These are phyloP conservation scores for Euglossa dilemma DNA, from an alignment of 1,140 invertebrate species.

Conservation along the genomic window DNA sequence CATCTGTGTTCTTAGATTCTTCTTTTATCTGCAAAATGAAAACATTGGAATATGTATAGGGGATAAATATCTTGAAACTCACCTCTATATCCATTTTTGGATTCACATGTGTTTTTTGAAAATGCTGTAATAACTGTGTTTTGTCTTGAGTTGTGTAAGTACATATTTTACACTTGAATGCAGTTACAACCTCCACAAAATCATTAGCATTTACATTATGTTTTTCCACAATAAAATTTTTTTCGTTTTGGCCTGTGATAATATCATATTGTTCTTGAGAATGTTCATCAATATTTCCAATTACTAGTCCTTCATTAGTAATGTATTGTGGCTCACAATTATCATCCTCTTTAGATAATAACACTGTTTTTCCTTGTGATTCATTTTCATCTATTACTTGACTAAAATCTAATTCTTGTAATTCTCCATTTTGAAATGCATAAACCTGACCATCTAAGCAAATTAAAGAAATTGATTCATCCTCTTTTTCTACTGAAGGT, in stretches of 20 bases:
- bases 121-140: slow-evolving; percentile 71
- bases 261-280: slow-evolving; percentile 56
- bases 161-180: slow-evolving; percentile 79
- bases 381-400: slow-evolving; percentile 59
- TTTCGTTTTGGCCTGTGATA: slow-evolving; percentile 40
- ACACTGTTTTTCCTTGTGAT: slow-evolving; percentile 56
- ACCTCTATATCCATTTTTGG: slow-evolving; percentile 57
- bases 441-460: slow-evolving; percentile 72
- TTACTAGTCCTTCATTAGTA: slow-evolving; percentile 47
- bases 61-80: slow-evolving; percentile 11
- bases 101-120: slow-evolving; percentile 75
- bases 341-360: slow-evolving; percentile 56
- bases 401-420: slow-evolving; percentile 71
- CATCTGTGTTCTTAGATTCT: slow-evolving; percentile 63
- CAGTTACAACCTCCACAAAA: slow-evolving; percentile 77
- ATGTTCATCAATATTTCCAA: slow-evolving; percentile 46
- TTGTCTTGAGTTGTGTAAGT: slow-evolving; percentile 76
- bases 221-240: slow-evolving; percentile 61
- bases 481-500: slow-evolving; percentile 53
- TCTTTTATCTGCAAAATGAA: slow-evolving; percentile 59
- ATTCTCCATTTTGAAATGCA: slow-evolving; percentile 69
- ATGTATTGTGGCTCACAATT: slow-evolving; percentile 52
- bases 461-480: slow-evolving; percentile 70
- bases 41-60: slow-evolving; percentile 1
- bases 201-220: slow-evolving; percentile 72